phyloP scores from a whole-genome alignment of 2,888 invertebrate genomes.

The Ectemnius continuus region DNA sequence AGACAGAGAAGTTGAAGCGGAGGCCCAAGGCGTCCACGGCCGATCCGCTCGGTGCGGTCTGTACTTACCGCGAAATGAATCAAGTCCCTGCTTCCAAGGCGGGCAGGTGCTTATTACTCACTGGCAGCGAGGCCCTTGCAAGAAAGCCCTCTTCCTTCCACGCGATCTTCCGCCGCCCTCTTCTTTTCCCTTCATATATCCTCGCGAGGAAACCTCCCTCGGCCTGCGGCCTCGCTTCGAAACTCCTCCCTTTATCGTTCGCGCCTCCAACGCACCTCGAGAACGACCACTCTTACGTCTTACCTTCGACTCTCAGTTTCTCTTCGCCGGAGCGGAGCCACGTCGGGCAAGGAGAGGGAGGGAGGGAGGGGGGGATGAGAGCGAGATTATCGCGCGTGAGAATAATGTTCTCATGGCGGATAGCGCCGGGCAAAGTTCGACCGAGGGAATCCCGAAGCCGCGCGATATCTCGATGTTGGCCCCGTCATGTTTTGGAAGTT shows the following conservation, averaged over 20 bases:
- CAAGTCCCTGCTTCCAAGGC: conserved; percentile 74
- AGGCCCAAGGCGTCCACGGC: conserved; percentile 68
- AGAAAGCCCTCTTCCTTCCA: conserved; percentile 20
- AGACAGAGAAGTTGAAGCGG: conserved; percentile 49
- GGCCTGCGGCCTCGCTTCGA: conserved; percentile 69
- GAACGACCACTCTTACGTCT: conserved; percentile 15
- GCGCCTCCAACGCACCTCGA: conserved; percentile 54
- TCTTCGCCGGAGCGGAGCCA: no score
- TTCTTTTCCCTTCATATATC: conserved; percentile 61
- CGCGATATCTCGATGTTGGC: conserved; percentile 44
- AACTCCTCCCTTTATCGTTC: conserved; percentile 67
- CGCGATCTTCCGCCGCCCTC: conserved; percentile 34
- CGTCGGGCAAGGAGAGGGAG: no score
- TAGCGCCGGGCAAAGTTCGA: conserved; percentile 31
- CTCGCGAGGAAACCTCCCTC: conserved; percentile 69
- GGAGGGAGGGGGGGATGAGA: background rate
- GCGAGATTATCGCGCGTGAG: conserved; percentile 54
- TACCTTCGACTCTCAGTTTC: conserved; percentile 3
- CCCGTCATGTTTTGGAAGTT: conserved; percentile 41
- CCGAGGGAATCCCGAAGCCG: conserved; percentile 44
- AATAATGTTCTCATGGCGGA: conserved; percentile 53
- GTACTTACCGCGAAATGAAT: conserved; percentile 78
- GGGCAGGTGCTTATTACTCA: conserved; percentile 78
- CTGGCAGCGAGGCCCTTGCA: conserved; percentile 56
- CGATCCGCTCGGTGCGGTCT: conserved; percentile 69